Base-by-base conservation (phyloP, 2,113 vertebrate genomes). In the Ophiodon elongatus region DNA sequence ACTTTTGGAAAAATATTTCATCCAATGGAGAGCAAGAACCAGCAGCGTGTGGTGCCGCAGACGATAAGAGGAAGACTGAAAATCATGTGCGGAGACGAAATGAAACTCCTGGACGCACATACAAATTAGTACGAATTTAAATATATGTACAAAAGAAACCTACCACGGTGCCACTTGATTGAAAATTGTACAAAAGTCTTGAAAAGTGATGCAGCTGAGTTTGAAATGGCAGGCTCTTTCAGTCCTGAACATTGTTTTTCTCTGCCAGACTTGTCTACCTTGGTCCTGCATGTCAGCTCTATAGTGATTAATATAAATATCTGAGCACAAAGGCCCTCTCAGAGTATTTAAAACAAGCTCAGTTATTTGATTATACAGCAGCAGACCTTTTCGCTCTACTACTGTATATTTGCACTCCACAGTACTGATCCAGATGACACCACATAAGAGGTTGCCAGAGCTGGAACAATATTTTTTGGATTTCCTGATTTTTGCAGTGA, bases 1-100 rank as follows among this genome's bases (percentile, higher is more conserved):
- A 82, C 91, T 88, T 92, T 88, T 88, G 91, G 88, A 91, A 82
- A 71, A 64, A 88, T 41, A 50, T 50, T 75, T 85, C 43, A 76
- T 91, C 88, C 74, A 90, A 70, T 68, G 39, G 62, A 73, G 67
- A 80, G 52, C 27, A 76, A 73, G 83, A 89, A 84, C 70, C 71
- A 70, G 73, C 57, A 76, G 64, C 60, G 47, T 68, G 69, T 33
- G 50, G 59, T 31, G 43, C n/a, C n/a, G n/a, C n/a, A n/a, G 41
- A 80, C 13, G 27, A 68, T 31, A n/a, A n/a, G 10, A 70, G 52
- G 41, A 43, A 31, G 66, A 19, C 33, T 69, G 54, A 45, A 68
- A 67, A 64, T 23, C 11, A 13, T 72, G 47, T 39, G 9, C 1
- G 2, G 23, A 76, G 59, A 43, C 50, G 72, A 72, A 35, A 45